These are phyloP conservation scores for Sminthurides aquaticus DNA, from an alignment of 2,888 invertebrate genomes.

Conservation along the genomic window DNA sequence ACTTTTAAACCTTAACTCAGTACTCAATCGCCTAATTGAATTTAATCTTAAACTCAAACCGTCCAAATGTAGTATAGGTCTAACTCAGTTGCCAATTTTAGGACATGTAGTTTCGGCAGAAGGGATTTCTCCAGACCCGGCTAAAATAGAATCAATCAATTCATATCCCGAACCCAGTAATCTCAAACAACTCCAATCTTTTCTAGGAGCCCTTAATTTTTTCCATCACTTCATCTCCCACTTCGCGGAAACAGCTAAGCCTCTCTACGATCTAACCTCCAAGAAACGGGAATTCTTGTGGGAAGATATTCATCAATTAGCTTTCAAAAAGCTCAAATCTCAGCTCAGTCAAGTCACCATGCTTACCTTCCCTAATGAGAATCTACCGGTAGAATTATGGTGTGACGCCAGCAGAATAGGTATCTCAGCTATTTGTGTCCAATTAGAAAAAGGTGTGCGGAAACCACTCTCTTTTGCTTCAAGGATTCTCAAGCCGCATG, in stretches of 20 bases:
- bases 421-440: background rate
- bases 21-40: background rate
- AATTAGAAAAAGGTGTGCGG: background rate
- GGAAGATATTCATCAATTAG: background rate
- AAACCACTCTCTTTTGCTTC: background rate
- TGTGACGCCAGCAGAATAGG: background rate
- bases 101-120: background rate
- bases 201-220: conserved; percentile 24
- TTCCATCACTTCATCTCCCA: conserved; percentile 25
- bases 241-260: conserved; percentile 13
- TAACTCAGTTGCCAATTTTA: background rate
- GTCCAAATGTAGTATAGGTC: conserved; percentile 3
- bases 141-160: conserved; percentile 15
- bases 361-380: background rate
- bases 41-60: conserved; percentile 1
- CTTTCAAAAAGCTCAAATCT: background rate
- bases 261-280: conserved; percentile 9
- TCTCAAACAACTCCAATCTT: conserved; percentile 11
- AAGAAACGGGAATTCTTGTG: conserved; percentile 12
- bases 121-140: conserved; percentile 5
- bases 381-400: background rate
- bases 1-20: background rate
- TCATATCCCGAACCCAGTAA: conserved; percentile 14
- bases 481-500: background rate
- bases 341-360: background rate